Evolutionary conservation across 2,888 invertebrate species (phyloP), one percentile per base, ranked within the genome.

Genomic region (Coleophora deauratella): DNA sequence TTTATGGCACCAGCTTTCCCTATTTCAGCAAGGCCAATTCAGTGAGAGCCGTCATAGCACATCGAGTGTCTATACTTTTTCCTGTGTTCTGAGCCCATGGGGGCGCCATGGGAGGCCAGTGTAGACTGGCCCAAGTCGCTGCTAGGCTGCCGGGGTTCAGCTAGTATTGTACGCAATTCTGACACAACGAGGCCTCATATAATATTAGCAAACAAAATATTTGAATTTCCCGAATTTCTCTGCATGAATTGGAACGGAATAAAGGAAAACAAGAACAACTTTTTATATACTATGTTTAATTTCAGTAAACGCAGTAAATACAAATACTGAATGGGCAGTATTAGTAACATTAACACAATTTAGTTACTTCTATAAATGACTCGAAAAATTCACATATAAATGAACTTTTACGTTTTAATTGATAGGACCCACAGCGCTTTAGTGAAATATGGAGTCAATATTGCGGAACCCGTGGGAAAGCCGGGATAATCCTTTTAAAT

Each of bases 1-100:
- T 77, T 77, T 78, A 77, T 75, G 73, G 62, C 68, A 75, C 78
- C 76, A 69, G 74, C 71, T 76, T 76, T 73, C 56, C 72, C 73
- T 75, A 72, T 76, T 75, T 76, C 63, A 66, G 57, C 50, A 51
- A 51, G 65, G 51, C 75, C 75, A 76, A 57, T 66, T 59, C 67
- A 47, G 52, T 42, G 50, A 59, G 77, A 71, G 49, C 75, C 61
- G 55, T 68, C 60, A 21, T 21, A 21, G 6, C 21, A 21, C 21
- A 21, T 21, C 3, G 3, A 58, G 54, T 55, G 54, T 50, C 49
- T 59, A 53, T 53, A 49, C 47, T 40, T 52, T 46, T 56, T 50
- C 47, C 51, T 43, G 45, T 47, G 45, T 37, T 52, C 40, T 43
- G 49, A 57, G 54, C 51, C 47, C 43, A 46, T 43, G 42, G 43